These are phyloP conservation scores for Drosophila conformis DNA, from an alignment of 2,888 invertebrate species.

Conservation along the genomic window DNA sequence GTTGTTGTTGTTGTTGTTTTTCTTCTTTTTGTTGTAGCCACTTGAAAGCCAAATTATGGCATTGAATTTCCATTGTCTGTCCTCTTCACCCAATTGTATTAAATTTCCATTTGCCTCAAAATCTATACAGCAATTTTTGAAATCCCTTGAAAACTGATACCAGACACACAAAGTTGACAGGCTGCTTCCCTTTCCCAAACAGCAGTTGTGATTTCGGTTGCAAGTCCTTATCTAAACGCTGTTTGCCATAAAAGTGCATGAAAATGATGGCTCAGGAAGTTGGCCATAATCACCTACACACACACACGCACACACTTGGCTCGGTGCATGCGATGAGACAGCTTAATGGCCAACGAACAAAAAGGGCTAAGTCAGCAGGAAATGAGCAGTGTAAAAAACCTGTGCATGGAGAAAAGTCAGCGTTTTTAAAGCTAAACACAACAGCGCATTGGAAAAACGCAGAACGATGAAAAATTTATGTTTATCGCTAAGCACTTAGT, in stretches of 20 bases:
- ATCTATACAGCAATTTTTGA: constrained; percentile 7
- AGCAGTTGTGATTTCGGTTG: constrained; percentile 8
- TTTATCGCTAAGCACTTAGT: background rate
- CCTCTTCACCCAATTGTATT: constrained; percentile 40
- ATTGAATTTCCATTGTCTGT: constrained; percentile 58
- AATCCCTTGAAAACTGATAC: constrained; percentile 39
- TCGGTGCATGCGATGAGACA: background rate
- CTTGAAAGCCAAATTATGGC: constrained; percentile 74
- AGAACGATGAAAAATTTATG: rapidly evolving
- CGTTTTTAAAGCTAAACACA: background rate
- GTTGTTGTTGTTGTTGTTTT: constrained; percentile 34
- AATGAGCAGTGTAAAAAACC: constrained; percentile 28
- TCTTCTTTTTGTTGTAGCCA: constrained; percentile 39
- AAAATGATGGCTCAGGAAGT: constrained; percentile 57
- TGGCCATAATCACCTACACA: constrained; percentile 46
- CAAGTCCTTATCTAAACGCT: constrained; percentile 65
- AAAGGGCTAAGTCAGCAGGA: constrained; percentile 67
- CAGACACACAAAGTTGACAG: constrained; percentile 20
- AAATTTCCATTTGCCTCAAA: constrained; percentile 45
- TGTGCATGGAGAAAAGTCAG: background rate
- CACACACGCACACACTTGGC: background rate
- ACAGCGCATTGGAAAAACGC: background rate
- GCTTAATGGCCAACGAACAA: constrained; percentile 45
- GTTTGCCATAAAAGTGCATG: constrained; percentile 39
- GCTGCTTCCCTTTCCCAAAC: background rate